Percentiles rank a stretch among this genome's conserved stretches.
Evolutionary conservation across 2,113 vertebrate species (phyloP).

Genomic region (Hystrix brachyura): DNA sequence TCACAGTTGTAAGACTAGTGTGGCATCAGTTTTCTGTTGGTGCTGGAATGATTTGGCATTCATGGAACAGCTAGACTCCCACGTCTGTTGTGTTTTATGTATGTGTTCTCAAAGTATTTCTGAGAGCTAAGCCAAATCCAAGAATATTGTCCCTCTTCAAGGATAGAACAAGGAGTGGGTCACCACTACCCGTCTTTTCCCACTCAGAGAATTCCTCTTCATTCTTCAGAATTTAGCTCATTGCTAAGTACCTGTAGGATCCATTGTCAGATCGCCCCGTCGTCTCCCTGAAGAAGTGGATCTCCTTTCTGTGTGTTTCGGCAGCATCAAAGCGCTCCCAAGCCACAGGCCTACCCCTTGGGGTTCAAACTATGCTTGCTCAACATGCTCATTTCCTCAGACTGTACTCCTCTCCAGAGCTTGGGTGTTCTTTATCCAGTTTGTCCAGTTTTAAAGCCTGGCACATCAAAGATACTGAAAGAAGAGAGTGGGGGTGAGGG

Average conservation of each 20-base stretch:
- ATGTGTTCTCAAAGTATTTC: conserved; percentile 8
- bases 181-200: neutral
- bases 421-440: neutral
- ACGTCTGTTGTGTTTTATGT: neutral
- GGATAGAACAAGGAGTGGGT: too few species aligned
- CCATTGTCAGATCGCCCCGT: neutral
- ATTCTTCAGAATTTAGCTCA: neutral
- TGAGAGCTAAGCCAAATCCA: neutral
- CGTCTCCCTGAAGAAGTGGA: neutral
- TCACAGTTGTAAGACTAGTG: neutral
- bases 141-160: neutral
- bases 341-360: fast-evolving
- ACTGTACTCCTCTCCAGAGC: neutral
- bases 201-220: neutral
- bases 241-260: neutral
- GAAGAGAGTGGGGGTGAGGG: neutral
- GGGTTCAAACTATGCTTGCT: neutral
- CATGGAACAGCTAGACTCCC: neutral
- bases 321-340: fast-evolving
- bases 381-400: neutral
- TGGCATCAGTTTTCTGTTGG: neutral
- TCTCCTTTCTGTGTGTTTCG: neutral
- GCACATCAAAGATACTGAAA: conserved; percentile 3
- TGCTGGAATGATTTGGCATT: neutral
- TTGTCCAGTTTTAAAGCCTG: neutral